Evolutionary conservation across 2,113 vertebrate genomes (phyloP), one percentile per base, ranked within the genome.

Genomic region (Phrynosoma blainvillii): DNA sequence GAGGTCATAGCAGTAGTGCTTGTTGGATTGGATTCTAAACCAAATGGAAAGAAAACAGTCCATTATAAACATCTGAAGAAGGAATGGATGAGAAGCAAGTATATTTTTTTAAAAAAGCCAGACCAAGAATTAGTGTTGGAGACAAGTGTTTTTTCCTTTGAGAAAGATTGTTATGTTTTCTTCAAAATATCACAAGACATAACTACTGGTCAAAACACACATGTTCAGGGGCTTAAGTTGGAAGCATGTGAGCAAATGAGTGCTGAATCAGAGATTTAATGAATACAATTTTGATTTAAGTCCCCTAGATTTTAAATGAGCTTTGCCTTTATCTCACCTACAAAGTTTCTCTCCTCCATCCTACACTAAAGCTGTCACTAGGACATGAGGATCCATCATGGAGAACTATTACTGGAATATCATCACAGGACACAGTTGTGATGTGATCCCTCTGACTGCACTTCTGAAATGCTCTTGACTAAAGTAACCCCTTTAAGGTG

Each of bases 11-110:
- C 36, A 8, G 40, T 79, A 23, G 73, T 23, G 7, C 7, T 81
- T 42, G 71, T 27, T 70, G n/a, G 47, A 84, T 84, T 84, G 84
- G 82, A 42, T 88, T 91, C 91, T 65, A 88, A 91, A 47, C 82
- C 42, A 85, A 77, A 88, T 0, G 0, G 78, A 80, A 89, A 92
- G 92, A 88, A 89, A 94, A 88, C 87, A 88, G 88, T 90, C 82
- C 71, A 90, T 88, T 76, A 84, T 90, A 93, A 82, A 90, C 73
- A 73, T 88, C 90, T 90, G 87, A 88, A 80, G 62, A 25, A 62
- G 85, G 79, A 88, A 88, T 21, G 7, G 56, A 59, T 89, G 82
- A 86, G 47, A 65, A 92, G 90, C 0, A 0, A 88, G 11, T 30
- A 82, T 30, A 62, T 62, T 62, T 62, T 1, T 18, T 52, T 82